phyloP scores from a whole-genome alignment of 2,797 vertebrate genomes.

The Mus minutoides region DNA sequence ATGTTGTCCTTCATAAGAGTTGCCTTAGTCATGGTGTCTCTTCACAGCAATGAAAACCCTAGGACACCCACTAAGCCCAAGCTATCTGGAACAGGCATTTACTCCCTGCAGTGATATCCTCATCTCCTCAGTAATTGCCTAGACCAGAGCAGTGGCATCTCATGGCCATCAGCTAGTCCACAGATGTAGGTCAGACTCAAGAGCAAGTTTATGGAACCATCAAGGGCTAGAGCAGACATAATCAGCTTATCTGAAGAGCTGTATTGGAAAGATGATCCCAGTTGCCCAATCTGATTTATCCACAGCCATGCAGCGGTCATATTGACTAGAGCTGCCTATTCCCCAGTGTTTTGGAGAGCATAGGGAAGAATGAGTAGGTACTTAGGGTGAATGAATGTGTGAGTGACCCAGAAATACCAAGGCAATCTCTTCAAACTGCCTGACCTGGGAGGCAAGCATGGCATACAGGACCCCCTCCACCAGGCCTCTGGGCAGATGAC shows the following conservation, averaged over 20 bases:
- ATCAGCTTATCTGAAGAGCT: neutral
- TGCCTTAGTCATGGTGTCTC: neutral
- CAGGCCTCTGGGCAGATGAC: neutral
- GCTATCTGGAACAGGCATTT: neutral
- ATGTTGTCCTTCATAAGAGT: neutral
- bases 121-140: neutral
- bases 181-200: neutral
- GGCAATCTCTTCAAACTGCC: neutral
- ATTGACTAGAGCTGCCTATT: neutral
- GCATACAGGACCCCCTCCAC: neutral
- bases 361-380: neutral
- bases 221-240: neutral
- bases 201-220: neutral
- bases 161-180: neutral
- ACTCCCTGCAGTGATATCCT: neutral
- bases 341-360: neutral
- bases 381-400: fast-evolving
- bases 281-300: neutral
- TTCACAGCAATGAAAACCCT: neutral
- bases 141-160: neutral
- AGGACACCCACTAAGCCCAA: neutral
- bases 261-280: neutral
- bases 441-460: neutral
- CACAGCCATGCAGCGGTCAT: neutral
- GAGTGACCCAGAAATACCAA: neutral